phyloP scores from a whole-genome alignment of 2,797 vertebrate species.

The Artibeus jamaicensis region DNA sequence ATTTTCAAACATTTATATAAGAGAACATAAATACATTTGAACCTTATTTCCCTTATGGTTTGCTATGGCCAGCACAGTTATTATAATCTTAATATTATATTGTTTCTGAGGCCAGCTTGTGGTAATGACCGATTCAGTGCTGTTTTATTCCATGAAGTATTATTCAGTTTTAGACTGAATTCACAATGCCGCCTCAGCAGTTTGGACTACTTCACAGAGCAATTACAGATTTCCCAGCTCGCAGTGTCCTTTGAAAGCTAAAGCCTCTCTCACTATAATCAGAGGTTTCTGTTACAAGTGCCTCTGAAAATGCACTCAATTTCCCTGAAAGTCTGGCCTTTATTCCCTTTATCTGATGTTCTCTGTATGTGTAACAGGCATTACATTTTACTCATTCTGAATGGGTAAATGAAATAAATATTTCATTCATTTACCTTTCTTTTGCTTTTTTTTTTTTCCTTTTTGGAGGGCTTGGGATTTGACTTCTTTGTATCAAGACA shows the following conservation, averaged over 20 bases:
- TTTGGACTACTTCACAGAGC: conserved; percentile 70
- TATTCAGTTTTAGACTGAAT: conserved; percentile 68
- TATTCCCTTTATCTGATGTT: conserved; percentile 62
- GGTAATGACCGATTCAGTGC: conserved; percentile 54
- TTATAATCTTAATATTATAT: conserved; percentile 52
- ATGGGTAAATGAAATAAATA: conserved; percentile 40
- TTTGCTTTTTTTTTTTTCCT: neutral
- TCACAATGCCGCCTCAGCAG: conserved; percentile 50
- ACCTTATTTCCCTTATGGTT: neutral
- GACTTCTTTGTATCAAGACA: neutral
- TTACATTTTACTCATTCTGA: conserved; percentile 54
- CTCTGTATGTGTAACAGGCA: conserved; percentile 47
- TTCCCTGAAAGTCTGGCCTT: conserved; percentile 54
- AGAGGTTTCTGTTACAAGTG: conserved; percentile 67
- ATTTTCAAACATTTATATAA: neutral
- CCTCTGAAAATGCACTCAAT: conserved; percentile 55
- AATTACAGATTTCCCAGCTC: conserved; percentile 72
- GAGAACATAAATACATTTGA: neutral
- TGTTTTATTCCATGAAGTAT: conserved; percentile 6
- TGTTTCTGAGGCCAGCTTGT: conserved; percentile 28
- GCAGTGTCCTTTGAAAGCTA: conserved; percentile 56
- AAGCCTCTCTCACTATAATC: conserved; percentile 71
- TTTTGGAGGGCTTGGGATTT: neutral
- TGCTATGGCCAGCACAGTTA: neutral
- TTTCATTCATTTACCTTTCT: conserved; percentile 48